These are phyloP conservation scores for Gadopsis marmoratus DNA, from an alignment of 2,797 vertebrate species.

Conservation along the genomic window DNA sequence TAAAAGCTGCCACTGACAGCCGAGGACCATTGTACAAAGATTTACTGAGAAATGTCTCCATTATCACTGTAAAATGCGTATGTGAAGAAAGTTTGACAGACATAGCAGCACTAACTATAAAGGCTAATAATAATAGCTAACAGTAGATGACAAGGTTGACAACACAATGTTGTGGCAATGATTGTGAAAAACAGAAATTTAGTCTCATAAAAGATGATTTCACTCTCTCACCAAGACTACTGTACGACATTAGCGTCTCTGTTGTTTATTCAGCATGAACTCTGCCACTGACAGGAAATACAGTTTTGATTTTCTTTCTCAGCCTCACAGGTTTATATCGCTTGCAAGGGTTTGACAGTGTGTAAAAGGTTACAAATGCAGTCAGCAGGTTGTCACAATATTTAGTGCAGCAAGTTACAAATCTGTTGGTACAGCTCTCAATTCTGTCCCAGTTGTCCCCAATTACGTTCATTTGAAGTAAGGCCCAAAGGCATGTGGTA, in stretches of 20 bases:
- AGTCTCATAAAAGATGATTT: background rate
- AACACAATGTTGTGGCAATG: background rate
- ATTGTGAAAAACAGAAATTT: background rate
- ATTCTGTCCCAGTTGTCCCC: background rate
- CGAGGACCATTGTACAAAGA: background rate
- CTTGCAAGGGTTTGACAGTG: background rate
- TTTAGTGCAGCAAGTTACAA: background rate
- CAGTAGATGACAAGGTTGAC: too few species aligned
- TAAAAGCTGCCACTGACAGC: background rate
- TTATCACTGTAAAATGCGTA: background rate
- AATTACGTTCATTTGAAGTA: background rate
- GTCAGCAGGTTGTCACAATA: background rate
- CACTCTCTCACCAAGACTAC: background rate
- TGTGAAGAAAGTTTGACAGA: background rate
- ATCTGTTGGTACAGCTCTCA: background rate
- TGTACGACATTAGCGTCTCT: background rate
- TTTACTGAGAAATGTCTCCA: background rate
- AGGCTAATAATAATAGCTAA: background rate
- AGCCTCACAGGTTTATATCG: too few species aligned
- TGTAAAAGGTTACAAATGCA: background rate
- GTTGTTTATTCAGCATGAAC: background rate
- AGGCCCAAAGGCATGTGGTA: background rate
- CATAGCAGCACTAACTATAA: background rate
- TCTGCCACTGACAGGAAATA: background rate
- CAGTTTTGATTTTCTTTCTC: constrained; percentile 9